Evolutionary conservation across 2,797 vertebrate genomes (phyloP), one percentile per base, ranked within the genome.

Genomic region (Falco columbarius): DNA sequence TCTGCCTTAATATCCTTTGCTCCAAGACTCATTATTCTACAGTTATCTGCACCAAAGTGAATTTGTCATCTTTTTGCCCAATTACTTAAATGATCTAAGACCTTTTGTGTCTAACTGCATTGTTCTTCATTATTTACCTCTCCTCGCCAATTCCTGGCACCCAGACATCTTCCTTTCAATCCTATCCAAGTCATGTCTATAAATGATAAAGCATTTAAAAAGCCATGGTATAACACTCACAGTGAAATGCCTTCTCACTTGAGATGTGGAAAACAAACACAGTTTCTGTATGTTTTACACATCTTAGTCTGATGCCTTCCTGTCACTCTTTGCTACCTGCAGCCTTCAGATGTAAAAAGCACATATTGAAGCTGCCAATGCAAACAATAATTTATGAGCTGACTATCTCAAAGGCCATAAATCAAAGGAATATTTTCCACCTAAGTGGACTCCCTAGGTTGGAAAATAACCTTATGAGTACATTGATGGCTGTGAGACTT

Each of bases 51-150:
- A 85, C 73, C 6, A 1, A 93, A 80, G 62, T 77, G 65, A n/a
- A 74, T 96, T 97, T 96, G 89, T 96, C 95, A 96, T 92, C 81
- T 81, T 95, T 96, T 91, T 95, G 70, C 73, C 86, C 86, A 96
- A 85, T 97, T 96, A 97, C 80, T 88, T 86, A 81, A 89, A 89
- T 95, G 71, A 97, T 97, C 95, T 91, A 83, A 97, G 93, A 89
- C 84, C 88, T 96, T 90, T 82, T 89, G 52, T 94, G 61, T 91
- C 94, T 87, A 84, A 80, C 91, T 76, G 76, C 63, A 71, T 86
- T 82, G 59, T 86, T 95, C 95, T 83, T 92, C 76, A 52, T 77
- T 95, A 90, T 95, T 97, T 97, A 93, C 90, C 82, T 93, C 91
- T 89, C 86, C 67, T 90, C 26, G 4, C 56, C 73, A 70, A 89